phyloP scores from a whole-genome alignment of 2,888 invertebrate species.

The Drosophila pegasa region DNA sequence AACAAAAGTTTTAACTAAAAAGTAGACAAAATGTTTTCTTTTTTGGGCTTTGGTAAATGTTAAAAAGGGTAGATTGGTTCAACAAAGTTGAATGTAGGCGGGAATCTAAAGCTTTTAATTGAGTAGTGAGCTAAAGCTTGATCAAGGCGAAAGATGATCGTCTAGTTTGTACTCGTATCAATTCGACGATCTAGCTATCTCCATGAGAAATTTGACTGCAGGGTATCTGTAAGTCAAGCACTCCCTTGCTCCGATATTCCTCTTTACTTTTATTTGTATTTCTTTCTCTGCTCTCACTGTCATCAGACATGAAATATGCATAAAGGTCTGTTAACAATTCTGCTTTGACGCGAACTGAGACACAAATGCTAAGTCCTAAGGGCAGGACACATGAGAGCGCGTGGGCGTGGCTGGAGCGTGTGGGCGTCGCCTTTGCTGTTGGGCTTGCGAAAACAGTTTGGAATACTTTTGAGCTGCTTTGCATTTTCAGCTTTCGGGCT shows the following conservation, averaged over 20 bases:
- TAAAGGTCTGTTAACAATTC: conserved; percentile 65
- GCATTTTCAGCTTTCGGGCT: conserved; percentile 77
- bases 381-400: conserved; percentile 30
- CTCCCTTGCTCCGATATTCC: not conserved
- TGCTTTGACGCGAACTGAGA: conserved; percentile 43
- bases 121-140: too few species aligned
- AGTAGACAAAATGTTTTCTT: conserved; percentile 1
- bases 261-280: conserved; percentile 9
- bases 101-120: too few species aligned
- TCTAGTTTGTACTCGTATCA: too few species aligned
- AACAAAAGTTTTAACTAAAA: not conserved
- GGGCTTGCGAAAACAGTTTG: conserved; percentile 64
- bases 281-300: conserved; percentile 31
- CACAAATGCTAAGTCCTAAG: conserved; percentile 30
- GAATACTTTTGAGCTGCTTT: conserved; percentile 77
- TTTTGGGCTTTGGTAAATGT: not conserved
- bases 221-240: not conserved
- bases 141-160: too few species aligned
- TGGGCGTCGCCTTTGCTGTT: conserved; percentile 11
- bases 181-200: too few species aligned
- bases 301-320: conserved; percentile 73
- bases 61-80: not conserved
- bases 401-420: conserved; percentile 39
- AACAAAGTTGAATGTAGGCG: too few species aligned
- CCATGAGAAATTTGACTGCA: not conserved